Evolutionary conservation across 2,797 vertebrate species (phyloP), one percentile per base, ranked within the genome.

Genomic region (Coranthus polyacanthus): DNA sequence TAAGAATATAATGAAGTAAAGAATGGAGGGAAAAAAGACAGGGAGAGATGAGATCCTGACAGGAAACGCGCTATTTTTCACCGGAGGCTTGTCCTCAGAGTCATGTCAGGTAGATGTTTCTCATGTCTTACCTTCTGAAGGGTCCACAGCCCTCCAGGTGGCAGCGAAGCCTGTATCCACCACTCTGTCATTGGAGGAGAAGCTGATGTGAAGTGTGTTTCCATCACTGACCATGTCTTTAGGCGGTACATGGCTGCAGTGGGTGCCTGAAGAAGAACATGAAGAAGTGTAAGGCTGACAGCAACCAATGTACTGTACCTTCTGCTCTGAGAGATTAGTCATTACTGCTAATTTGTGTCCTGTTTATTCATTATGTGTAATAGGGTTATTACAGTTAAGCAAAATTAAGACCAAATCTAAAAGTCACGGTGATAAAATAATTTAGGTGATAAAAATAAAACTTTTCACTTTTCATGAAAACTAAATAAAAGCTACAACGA

Each of bases 121-220:
- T 54, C 4, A 16, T 56, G 22, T 59, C 65, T 73, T 74, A 88
- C 93, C 88, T 9, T 89, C 72, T 26, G 44, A 5, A 5, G 92
- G 85, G 38, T 94, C 87, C 53, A 93, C 78, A 37, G 82, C 91
- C 79, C 43, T 90, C 93, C 93, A 95, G 21, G 65, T 72, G 16
- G 90, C 92, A 0, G 3, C 21, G 76, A 95, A 95, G 68, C 94
- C 94, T 0, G 81, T 82, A 78, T 95, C 94, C 75, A 94, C 93
- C 39, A 94, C 87, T 51, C 72, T 92, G 81, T 81, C 75, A 38
- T 94, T 94, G 71, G 92, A 91, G 16, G 86, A 85, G 84, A 95
- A 95, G 37, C 20, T 76, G 71, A 95, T 72, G 10, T 70, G 81
- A 74, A 94, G 80, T 0, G 9, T 75, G 67, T 92, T 81, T 36